These are phyloP conservation scores for Drosophila rhopaloa DNA, from an alignment of 1,140 invertebrate species.

Conservation along the genomic window DNA sequence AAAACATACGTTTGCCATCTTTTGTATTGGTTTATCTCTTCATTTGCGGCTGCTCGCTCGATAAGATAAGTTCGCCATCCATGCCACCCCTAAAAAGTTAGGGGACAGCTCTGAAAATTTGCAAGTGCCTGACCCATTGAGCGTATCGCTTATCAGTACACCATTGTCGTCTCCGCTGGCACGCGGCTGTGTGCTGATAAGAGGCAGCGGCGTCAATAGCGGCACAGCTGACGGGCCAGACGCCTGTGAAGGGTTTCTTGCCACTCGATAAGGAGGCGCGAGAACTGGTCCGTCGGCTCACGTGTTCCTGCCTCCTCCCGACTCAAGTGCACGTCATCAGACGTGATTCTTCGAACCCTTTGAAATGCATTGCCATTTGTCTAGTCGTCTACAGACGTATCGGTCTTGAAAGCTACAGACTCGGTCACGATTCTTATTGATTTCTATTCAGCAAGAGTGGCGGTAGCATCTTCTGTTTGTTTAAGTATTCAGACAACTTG, in stretches of 20 bases:
- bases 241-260: conserved; percentile 39
- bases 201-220: conserved; percentile 7
- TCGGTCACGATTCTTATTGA: conserved; percentile 40
- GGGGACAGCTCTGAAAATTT: conserved; percentile 35
- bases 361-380: conserved; percentile 35
- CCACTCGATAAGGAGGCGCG: conserved; percentile 31
- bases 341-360: conserved; percentile 26
- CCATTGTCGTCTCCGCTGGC: conserved; percentile 46
- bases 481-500: conserved; percentile 71
- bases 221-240: conserved; percentile 48
- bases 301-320: conserved; percentile 57
- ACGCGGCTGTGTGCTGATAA: conserved; percentile 69
- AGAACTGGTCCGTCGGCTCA: conserved; percentile 39
- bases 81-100: conserved; percentile 18
- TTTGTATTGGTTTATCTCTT: conserved; percentile 37
- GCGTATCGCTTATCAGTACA: conserved; percentile 47
- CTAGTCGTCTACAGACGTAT: conserved; percentile 16
- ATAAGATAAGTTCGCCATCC: conserved; percentile 39
- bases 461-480: conserved; percentile 51
- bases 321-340: neutral
- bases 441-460: conserved; percentile 42
- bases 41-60: conserved; percentile 10
- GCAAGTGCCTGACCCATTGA: conserved; percentile 64
- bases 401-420: conserved; percentile 7
- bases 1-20: conserved; percentile 28